Percentiles rank a stretch among this genome's conserved stretches.
phyloP scores from a whole-genome alignment of 2,113 vertebrate species.

The Lichenostomus cassidix region DNA sequence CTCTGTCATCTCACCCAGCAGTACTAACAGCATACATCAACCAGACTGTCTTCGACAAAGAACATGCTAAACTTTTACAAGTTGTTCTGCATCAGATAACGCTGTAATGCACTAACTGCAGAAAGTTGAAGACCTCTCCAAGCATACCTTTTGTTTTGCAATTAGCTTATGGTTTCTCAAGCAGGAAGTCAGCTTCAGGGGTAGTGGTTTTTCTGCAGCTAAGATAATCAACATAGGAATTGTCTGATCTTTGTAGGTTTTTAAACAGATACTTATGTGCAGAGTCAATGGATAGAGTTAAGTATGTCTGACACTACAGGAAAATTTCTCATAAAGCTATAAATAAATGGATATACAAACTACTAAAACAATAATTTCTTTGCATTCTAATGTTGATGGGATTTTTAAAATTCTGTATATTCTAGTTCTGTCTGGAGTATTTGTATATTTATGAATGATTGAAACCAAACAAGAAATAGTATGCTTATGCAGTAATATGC shows the following conservation, averaged over 20 bases:
- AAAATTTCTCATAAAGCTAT: neutral
- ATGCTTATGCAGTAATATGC: neutral
- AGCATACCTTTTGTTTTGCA: constrained; percentile 51
- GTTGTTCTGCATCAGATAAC: neutral
- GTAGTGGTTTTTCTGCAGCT: constrained; percentile 69
- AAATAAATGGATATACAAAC: neutral
- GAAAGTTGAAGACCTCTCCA: constrained; percentile 35
- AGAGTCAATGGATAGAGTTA: neutral
- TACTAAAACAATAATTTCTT: neutral
- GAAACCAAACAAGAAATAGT: neutral
- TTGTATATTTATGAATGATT: neutral
- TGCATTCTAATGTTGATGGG: neutral
- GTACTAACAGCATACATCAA: neutral
- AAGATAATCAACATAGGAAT: constrained; percentile 45
- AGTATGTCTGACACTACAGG: neutral
- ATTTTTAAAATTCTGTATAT: neutral
- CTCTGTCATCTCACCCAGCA: neutral
- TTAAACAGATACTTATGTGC: constrained; percentile 24
- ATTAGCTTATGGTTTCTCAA: constrained; percentile 64
- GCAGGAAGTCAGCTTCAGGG: constrained; percentile 73
- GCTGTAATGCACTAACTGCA: neutral
- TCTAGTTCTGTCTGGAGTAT: neutral
- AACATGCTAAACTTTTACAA: neutral
- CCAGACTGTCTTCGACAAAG: neutral
- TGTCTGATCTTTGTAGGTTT: constrained; percentile 65